phyloP scores from a whole-genome alignment of 2,888 invertebrate genomes.

The Erebia aethiops region DNA sequence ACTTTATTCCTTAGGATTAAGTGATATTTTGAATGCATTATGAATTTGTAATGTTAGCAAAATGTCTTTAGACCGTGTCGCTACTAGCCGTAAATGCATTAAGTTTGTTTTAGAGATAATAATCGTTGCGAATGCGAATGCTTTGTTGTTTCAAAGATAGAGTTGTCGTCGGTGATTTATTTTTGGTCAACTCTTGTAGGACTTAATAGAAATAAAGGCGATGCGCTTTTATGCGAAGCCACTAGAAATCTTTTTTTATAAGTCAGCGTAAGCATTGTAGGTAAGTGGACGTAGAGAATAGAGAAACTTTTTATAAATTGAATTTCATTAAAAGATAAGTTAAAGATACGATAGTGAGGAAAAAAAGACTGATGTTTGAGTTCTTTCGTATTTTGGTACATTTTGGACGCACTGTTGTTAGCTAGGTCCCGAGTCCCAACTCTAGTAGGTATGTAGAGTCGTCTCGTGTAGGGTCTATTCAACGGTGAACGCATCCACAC shows the following conservation, averaged over 20 bases:
- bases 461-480: too few species aligned
- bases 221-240: constrained; percentile 50
- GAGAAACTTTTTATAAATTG: neutral
- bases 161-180: constrained; percentile 80
- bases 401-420: too few species aligned
- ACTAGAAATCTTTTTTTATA: constrained; percentile 16
- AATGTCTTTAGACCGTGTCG: constrained; percentile 80
- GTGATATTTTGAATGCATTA: constrained; percentile 45
- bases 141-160: constrained; percentile 78
- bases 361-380: neutral
- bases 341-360: neutral
- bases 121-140: constrained; percentile 77
- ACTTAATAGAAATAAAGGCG: constrained; percentile 64
- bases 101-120: constrained; percentile 82
- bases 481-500: too few species aligned
- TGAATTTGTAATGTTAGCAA: constrained; percentile 58
- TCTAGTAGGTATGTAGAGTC: too few species aligned
- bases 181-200: constrained; percentile 74
- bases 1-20: constrained; percentile 52
- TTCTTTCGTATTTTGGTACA: neutral
- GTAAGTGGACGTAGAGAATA: neutral
- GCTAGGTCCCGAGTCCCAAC: too few species aligned
- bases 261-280: neutral
- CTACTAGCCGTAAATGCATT: constrained; percentile 81
- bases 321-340: neutral